phyloP scores from a whole-genome alignment of 2,888 invertebrate species.

The Zygothrica quintamaculata region DNA sequence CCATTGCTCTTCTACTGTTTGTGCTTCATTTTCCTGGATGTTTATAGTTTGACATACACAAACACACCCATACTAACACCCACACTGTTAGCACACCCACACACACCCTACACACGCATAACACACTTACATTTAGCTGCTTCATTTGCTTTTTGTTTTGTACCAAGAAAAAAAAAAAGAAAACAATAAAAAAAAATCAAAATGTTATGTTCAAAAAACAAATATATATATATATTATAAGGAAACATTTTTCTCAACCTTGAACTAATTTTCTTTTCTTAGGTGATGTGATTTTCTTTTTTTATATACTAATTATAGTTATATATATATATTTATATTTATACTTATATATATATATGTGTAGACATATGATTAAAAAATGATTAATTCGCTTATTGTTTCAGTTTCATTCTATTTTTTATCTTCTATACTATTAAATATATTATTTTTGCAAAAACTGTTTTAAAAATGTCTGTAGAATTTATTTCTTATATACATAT shows the following conservation, averaged over 20 bases:
- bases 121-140: slow-evolving; percentile 43
- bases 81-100: slow-evolving; percentile 9
- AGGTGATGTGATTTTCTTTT: slow-evolving; percentile 12
- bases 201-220: no score
- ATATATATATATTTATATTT: neutral
- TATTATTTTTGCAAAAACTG: slow-evolving; percentile 58
- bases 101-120: slow-evolving; percentile 3
- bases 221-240: slow-evolving; percentile 13
- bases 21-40: slow-evolving; percentile 29
- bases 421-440: slow-evolving; percentile 5
- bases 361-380: slow-evolving; percentile 46
- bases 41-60: slow-evolving; percentile 36
- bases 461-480: slow-evolving; percentile 44
- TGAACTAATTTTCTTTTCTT: slow-evolving; percentile 49
- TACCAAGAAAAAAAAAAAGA: slow-evolving; percentile 29
- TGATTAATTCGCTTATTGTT: slow-evolving; percentile 35
- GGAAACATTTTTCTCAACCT: slow-evolving; percentile 54
- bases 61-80: slow-evolving; percentile 17
- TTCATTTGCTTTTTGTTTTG: slow-evolving; percentile 31
- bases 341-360: slow-evolving; percentile 20
- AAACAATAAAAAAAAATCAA: slow-evolving; percentile 44
- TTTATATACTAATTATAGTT: slow-evolving; percentile 9
- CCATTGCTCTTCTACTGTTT: slow-evolving; percentile 14
- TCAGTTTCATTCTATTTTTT: slow-evolving; percentile 24
- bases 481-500: slow-evolving; percentile 28